Evolutionary conservation across 2,888 invertebrate genomes (phyloP), one percentile per base, ranked within the genome.

Genomic region (Lathronympha strigana): DNA sequence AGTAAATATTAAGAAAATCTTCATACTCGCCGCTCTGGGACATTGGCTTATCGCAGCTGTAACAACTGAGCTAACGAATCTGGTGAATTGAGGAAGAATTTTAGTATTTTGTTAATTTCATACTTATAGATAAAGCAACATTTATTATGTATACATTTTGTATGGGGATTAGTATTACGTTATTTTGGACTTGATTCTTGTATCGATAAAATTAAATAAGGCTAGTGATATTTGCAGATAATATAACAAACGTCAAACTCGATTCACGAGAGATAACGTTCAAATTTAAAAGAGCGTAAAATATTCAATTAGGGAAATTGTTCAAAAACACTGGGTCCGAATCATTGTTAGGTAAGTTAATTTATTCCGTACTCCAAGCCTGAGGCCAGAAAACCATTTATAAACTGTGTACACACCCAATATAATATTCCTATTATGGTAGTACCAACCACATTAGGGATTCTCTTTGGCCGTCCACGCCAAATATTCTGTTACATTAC

Each of bases 381-480:
- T 21, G 17, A 17, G 15, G 53, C 43, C 61, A 43, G 51, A 45
- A 53, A 61, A 53, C 23, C 61, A 62, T 62, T 62, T 25, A 45
- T 53, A 45, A 62, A 53, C 43, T 62, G 53, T 61, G 61, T 62
- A 53, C 63, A 23, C 23, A 58, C 40, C 63, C 57, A 63, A 63
- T 63, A 58, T 57, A 63, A 63, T 63, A 63, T 63, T 63, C 63
- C 50, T 63, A 63, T 63, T 63, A 63, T 58, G 57, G 40, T 57
- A 57, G 55, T 50, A 63, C 33, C 51, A 38, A 50, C 51, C 60
- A 36, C 60, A 60, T 64, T 64, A 64, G 60, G 60, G 40, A 64
- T 60, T 64, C 64, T 45, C 60, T 64, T 63, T 64, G 51, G 51
- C 36, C 45, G 51, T 47, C 58, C 40, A 50, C 64, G 45, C 51